Evolutionary conservation across 2,797 vertebrate species (phyloP), one percentile per base, ranked within the genome.

Genomic region (Micromesistius poutassou): DNA sequence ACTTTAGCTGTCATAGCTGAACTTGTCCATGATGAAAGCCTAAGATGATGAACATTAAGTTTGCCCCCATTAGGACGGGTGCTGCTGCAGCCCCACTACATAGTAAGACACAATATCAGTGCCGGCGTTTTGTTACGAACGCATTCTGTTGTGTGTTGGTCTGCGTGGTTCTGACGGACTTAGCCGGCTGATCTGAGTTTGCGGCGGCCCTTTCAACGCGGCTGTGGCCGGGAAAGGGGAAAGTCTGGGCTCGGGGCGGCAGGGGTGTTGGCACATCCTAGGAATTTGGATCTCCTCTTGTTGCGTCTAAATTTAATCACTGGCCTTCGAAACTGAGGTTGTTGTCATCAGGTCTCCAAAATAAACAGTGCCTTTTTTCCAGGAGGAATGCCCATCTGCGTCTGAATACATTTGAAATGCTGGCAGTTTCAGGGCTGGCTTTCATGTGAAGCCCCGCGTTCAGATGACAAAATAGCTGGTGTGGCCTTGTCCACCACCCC

Each of bases 261-360:
- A 16, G 62, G 62, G 62, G 25, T 89, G 88, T 89, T 94, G 93
- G 93, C 94, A 94, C 86, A 90, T 89, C 91, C 84, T 89, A 85
- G 93, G 90, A 93, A 94, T 94, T 91, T 93, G 91, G 92, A 94
- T 93, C 93, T 93, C 90, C 93, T 93, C 92, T 94, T 90, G 92
- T 91, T 92, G 92, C 92, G 83, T 93, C 94, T 95, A 95, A 95
- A 94, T 94, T 94, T 94, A 95, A 84, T 87, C 92, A 30, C 91
- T 93, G 93, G 93, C 93, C 91, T 95, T 94, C 92, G 93, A 91
- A 93, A 92, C 90, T 86, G 85, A 89, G 90, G 92, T 92, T 93
- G 92, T 93, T 94, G 93, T 94, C 93, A 94, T 92, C 93, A 84
- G 88, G 91, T 92, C 90, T 93, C 91, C 91, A 94, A 95, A 94